Conservation (phyloP, 2,888 invertebrate genomes). For the Halocaridina rubra region DNA sequence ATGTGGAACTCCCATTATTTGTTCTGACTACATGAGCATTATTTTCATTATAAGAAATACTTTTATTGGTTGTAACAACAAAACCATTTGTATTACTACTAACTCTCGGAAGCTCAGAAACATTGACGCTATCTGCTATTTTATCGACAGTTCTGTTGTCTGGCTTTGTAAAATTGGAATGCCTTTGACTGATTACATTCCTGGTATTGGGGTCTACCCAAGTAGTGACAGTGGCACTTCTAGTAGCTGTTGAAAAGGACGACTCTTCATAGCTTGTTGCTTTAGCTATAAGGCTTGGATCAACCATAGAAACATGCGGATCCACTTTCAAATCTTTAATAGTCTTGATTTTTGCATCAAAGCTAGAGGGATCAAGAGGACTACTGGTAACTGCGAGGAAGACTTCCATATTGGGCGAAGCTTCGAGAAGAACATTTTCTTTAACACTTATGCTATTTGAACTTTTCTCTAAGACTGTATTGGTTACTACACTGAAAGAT, state of each 20-base stretch:
- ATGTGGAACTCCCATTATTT: too few species aligned
- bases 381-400: not conserved
- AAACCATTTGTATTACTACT: not conserved
- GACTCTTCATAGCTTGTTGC: constrained; percentile 43
- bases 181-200: not conserved
- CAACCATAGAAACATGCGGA: constrained; percentile 10
- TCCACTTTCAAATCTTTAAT: constrained; percentile 31
- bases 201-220: constrained; percentile 26
- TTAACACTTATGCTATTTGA: too few species aligned
- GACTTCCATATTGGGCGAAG: not conserved
- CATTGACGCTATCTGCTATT: not conserved
- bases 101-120: not conserved
- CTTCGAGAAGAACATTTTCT: constrained; percentile 20
- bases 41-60: not conserved
- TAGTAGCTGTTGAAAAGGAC: constrained; percentile 23
- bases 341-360: constrained; percentile 26
- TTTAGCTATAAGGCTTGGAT: constrained; percentile 43
- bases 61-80: not conserved
- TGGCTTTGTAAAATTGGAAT: not conserved
- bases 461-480: too few species aligned
- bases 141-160: not conserved
- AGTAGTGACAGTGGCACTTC: constrained; percentile 39
- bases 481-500: too few species aligned
- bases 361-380: constrained; percentile 7
- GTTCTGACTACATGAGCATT: not conserved